A percentile compares a stretch with the other conserved stretches of the same genome.
Evolutionary conservation across 2,797 vertebrate species (phyloP).

Genomic region (Schizopygopsis malacanthus): DNA sequence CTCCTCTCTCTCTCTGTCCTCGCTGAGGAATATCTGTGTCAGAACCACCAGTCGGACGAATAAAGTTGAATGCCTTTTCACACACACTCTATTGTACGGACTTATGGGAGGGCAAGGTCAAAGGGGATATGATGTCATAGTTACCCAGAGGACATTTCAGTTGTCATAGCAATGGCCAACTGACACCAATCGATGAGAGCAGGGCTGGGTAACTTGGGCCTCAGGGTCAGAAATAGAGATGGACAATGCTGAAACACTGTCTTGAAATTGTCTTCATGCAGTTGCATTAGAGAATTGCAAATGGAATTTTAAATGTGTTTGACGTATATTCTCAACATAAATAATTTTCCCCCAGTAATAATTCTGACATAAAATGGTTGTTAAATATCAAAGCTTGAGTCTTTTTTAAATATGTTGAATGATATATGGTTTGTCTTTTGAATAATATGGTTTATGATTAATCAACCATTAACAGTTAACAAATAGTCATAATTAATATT

Average conservation of each 20-base stretch:
- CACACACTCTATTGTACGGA: slow-evolving; percentile 24
- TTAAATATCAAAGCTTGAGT: background rate
- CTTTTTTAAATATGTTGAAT: background rate
- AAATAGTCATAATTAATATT: background rate
- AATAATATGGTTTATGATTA: background rate
- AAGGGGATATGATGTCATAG: slow-evolving; percentile 60
- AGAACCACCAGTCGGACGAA: slow-evolving; percentile 24
- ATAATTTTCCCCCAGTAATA: background rate
- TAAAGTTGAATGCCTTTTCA: slow-evolving; percentile 33
- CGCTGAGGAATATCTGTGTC: slow-evolving; percentile 14
- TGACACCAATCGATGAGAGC: slow-evolving; percentile 62
- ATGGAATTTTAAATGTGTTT: background rate
- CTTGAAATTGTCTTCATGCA: slow-evolving; percentile 34
- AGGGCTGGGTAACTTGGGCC: slow-evolving; percentile 52
- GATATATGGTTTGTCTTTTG: background rate
- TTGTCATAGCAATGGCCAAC: slow-evolving; percentile 58
- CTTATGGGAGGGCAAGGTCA: slow-evolving; percentile 59
- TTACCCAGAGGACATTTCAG: slow-evolving; percentile 54
- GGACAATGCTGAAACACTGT: slow-evolving; percentile 55
- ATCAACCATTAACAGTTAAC: background rate
- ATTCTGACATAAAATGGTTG: background rate
- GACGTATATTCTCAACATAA: background rate
- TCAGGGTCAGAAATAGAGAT: slow-evolving; percentile 63
- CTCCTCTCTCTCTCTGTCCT: slow-evolving; percentile 5
- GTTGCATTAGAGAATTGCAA: background rate